Conservation (phyloP, 2,888 invertebrate genomes). For the Brachyopa scutellaris region DNA sequence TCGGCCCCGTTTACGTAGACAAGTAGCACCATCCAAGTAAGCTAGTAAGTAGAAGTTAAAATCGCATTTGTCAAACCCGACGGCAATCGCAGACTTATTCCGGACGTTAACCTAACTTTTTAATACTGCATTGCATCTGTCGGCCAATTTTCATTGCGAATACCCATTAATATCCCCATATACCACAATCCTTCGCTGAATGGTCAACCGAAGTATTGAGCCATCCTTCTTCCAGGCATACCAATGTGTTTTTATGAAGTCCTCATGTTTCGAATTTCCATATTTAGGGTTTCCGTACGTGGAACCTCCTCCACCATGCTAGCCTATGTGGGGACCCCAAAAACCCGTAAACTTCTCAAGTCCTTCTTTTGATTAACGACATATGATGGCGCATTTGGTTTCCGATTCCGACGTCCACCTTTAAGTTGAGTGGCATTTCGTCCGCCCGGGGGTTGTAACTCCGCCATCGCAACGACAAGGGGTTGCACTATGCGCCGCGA, state of each 20-base stretch:
- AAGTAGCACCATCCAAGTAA: no score
- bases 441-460: conserved; percentile 43
- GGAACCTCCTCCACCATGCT: conserved; percentile 1
- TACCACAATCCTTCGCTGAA: background rate
- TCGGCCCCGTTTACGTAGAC: no score
- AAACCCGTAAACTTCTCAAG: background rate
- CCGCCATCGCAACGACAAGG: conserved; percentile 16
- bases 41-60: no score
- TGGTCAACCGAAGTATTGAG: background rate
- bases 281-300: conserved; percentile 55
- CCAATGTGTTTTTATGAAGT: conserved; percentile 47
- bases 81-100: no score
- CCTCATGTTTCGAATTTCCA: conserved; percentile 58
- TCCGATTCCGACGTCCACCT: conserved; percentile 47
- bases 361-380: conserved; percentile 61
- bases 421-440: conserved; percentile 59
- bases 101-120: no score
- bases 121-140: no score
- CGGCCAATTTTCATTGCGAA: no score
- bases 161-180: conserved; percentile 27
- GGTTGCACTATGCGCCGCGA: conserved; percentile 52
- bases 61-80: no score
- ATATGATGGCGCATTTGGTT: conserved; percentile 39
- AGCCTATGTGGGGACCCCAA: background rate
- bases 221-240: background rate